These are phyloP conservation scores for Eunapius fragilis DNA, from an alignment of 37 sponge, comb jelly and placozoan genomes.

Conservation along the genomic window DNA sequence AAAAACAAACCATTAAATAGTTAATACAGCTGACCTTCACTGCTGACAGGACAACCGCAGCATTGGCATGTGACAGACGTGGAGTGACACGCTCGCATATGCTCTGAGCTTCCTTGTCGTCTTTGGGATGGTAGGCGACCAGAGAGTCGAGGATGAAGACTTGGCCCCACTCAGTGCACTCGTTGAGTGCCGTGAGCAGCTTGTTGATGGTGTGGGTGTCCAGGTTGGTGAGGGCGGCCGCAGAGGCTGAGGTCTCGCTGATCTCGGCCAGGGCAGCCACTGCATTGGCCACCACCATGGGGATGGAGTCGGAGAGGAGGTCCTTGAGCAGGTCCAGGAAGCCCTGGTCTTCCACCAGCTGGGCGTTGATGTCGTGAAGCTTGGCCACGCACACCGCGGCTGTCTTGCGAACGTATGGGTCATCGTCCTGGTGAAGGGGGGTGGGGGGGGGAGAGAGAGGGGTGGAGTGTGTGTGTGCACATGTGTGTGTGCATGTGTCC, in stretches of 20 bases:
- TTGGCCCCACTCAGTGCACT: constrained; percentile 99
- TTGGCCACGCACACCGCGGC: constrained; percentile 99
- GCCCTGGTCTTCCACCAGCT: constrained; percentile 98
- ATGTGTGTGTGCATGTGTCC: constrained; percentile 3
- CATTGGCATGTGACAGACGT: constrained; percentile 96
- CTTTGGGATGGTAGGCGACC: constrained; percentile 73
- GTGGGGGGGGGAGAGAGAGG: not conserved
- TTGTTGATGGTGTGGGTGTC: constrained; percentile 94
- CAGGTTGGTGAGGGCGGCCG: constrained; percentile 81
- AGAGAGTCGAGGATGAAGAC: constrained; percentile 98
- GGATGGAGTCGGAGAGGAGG: constrained; percentile 94
- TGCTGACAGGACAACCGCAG: constrained; percentile 97
- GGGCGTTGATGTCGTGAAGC: constrained; percentile 95
- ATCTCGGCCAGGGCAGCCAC: constrained; percentile 97
- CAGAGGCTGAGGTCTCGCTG: constrained; percentile 83
- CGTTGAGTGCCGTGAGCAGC: constrained; percentile 98
- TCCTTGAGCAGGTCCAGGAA: constrained; percentile 96
- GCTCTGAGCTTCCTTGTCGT: constrained; percentile 92
- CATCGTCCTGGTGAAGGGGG: constrained; percentile 82
- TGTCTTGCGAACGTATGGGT: constrained; percentile 99
- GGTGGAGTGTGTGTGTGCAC: not conserved
- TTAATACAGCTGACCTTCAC: constrained; percentile 85
- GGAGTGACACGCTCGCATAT: constrained; percentile 98
- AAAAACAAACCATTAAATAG: no score
- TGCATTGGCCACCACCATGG: constrained; percentile 99